These are phyloP conservation scores for Lampris megalopsis DNA, from an alignment of 2,113 vertebrate species.

Conservation along the genomic window DNA sequence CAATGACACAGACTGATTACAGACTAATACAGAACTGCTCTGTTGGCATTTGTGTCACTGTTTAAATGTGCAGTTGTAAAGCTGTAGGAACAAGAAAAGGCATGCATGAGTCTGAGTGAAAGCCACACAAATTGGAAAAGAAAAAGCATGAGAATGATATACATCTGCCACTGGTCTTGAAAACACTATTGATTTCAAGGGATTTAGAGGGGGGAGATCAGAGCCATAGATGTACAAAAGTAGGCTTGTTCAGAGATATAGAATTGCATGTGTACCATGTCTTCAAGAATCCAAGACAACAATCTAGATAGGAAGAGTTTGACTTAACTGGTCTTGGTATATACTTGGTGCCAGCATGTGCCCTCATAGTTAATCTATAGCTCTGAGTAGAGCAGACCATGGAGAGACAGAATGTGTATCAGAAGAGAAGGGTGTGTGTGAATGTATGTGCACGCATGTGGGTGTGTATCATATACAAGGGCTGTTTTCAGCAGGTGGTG, in stretches of 20 bases:
- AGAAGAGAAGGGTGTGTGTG: conserved; percentile 52
- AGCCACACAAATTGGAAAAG: conserved; percentile 53
- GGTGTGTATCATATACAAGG: conserved; percentile 39
- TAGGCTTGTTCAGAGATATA: not conserved
- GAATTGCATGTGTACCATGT: not conserved
- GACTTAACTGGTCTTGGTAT: conserved; percentile 47
- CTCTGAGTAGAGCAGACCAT: conserved; percentile 49
- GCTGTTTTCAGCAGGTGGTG: conserved; percentile 91
- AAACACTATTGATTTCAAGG: not conserved
- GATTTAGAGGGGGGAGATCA: conserved; percentile 1
- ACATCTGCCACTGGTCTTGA: conserved; percentile 46
- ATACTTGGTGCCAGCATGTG: conserved; percentile 38
- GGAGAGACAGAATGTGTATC: conserved; percentile 64
- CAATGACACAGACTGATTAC: not conserved
- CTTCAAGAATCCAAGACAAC: conserved; percentile 55
- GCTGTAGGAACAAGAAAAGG: conserved; percentile 53
- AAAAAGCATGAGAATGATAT: conserved; percentile 43
- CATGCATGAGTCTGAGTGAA: conserved; percentile 70
- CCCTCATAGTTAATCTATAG: conserved; percentile 17
- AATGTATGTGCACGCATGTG: conserved; percentile 20
- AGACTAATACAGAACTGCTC: conserved; percentile 2
- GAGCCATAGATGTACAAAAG: not conserved
- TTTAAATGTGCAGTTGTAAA: conserved; percentile 48
- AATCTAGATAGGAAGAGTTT: conserved; percentile 47
- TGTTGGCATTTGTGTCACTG: conserved; percentile 51